phyloP scores from a whole-genome alignment of 2,888 invertebrate species.

The Catocala sponsa region DNA sequence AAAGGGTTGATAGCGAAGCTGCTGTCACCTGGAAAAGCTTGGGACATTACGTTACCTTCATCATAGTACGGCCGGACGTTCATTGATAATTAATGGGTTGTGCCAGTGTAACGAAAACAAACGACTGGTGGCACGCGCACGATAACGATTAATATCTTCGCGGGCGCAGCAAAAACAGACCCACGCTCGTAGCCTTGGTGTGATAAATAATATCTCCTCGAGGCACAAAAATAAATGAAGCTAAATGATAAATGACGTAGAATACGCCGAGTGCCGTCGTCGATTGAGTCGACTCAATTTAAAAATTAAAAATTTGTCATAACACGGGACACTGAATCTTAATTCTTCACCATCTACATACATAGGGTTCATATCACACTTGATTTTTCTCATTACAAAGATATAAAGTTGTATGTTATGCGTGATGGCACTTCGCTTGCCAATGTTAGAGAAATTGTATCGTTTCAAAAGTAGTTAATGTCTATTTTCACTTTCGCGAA shows the following conservation, averaged over 20 bases:
- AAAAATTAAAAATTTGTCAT: conserved; percentile 68
- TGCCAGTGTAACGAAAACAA: conserved; percentile 87
- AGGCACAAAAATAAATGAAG: conserved; percentile 87
- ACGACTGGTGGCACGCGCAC: conserved; percentile 84
- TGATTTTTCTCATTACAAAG: no score
- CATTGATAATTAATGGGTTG: conserved; percentile 87
- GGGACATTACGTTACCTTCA: conserved; percentile 83
- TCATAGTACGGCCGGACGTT: conserved; percentile 82
- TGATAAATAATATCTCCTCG: conserved; percentile 86
- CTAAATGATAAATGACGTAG: conserved; percentile 85
- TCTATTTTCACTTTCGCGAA: not conserved
- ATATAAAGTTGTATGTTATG: no score
- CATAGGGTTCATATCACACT: no score
- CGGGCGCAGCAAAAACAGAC: conserved; percentile 85
- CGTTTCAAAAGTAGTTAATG: not conserved
- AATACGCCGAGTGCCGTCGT: conserved; percentile 71
- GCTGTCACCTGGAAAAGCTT: conserved; percentile 85
- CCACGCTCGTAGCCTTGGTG: conserved; percentile 79
- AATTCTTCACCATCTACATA: not conserved
- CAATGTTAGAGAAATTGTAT: no score
- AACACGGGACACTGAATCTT: conserved; percentile 11
- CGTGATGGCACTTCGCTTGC: no score
- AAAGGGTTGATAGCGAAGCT: conserved; percentile 85
- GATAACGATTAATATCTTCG: conserved; percentile 87
- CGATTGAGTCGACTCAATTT: conserved; percentile 78